These are phyloP conservation scores for Mormyrus proboscirostris DNA, from an alignment of 2,797 vertebrate genomes.

Conservation along the genomic window DNA sequence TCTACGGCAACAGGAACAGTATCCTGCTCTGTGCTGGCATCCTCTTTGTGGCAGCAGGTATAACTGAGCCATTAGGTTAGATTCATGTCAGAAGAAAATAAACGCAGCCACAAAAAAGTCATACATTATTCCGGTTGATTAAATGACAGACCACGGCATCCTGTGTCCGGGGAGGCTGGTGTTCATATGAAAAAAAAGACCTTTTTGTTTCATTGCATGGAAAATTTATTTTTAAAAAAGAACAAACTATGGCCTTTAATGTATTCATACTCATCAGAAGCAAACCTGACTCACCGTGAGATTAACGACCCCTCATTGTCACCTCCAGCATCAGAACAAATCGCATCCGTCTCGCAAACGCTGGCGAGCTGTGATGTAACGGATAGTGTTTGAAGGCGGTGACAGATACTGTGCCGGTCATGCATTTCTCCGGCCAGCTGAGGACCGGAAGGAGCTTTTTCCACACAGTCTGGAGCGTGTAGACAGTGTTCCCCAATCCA, in stretches of 20 bases:
- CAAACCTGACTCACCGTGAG: background rate
- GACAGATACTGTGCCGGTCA: background rate
- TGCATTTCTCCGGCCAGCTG: background rate
- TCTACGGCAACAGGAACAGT: conserved; percentile 87
- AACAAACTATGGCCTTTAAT: background rate
- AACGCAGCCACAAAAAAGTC: background rate
- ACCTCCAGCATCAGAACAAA: background rate
- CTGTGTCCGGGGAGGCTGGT: background rate
- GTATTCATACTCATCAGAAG: conserved; percentile 6
- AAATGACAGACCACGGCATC: background rate
- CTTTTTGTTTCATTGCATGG: background rate
- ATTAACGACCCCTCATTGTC: conserved; percentile 10
- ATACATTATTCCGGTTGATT: background rate
- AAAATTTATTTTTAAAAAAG: background rate
- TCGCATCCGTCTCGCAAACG: background rate
- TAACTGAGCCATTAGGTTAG: conserved; percentile 22
- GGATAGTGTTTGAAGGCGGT: background rate
- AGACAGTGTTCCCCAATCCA: background rate
- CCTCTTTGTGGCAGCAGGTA: conserved; percentile 93
- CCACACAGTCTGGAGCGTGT: background rate
- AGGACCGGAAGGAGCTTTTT: background rate
- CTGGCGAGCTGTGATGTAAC: conserved; percentile 8
- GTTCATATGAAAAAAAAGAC: background rate
- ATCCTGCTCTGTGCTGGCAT: conserved; percentile 90
- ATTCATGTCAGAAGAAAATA: background rate